Conservation (phyloP, 2,797 vertebrate species). For the Gallinago nigripennis region DNA sequence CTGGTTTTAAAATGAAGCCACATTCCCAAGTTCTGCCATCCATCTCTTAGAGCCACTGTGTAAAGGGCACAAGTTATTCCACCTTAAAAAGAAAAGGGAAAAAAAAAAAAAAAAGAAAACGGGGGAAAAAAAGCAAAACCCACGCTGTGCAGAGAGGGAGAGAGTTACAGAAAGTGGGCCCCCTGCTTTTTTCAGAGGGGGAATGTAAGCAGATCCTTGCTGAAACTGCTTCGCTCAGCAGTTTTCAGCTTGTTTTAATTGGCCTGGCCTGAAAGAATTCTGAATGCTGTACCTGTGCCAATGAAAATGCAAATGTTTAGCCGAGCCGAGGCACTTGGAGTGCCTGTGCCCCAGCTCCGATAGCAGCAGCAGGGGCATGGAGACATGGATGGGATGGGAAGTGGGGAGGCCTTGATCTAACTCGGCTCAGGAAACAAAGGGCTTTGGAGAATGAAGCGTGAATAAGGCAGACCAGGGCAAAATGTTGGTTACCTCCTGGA, state of each 20-base stretch:
- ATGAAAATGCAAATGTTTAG: slow-evolving; percentile 73
- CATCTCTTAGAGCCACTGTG: not conserved
- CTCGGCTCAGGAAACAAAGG: slow-evolving; percentile 1
- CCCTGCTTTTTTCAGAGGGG: slow-evolving; percentile 68
- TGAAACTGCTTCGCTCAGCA: slow-evolving; percentile 76
- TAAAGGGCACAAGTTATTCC: slow-evolving; percentile 37
- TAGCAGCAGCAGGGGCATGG: slow-evolving; percentile 11
- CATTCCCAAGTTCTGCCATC: slow-evolving; percentile 7
- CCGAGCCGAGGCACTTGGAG: slow-evolving; percentile 7
- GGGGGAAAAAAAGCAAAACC: not conserved
- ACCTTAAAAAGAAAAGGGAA: slow-evolving; percentile 48
- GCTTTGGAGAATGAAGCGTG: not conserved
- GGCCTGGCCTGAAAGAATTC: slow-evolving; percentile 78
- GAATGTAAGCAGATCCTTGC: slow-evolving; percentile 76
- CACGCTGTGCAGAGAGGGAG: slow-evolving; percentile 41
- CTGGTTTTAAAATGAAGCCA: not conserved
- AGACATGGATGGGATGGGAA: not conserved
- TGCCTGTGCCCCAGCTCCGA: slow-evolving; percentile 28
- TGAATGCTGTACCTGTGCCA: slow-evolving; percentile 76
- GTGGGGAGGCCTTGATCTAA: not conserved
- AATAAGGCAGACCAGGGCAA: not conserved
- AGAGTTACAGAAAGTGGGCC: slow-evolving; percentile 54
- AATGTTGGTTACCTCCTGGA: not conserved
- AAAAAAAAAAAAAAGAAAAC: not conserved
- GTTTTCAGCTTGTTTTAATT: slow-evolving; percentile 80